Evolutionary conservation across 2,888 invertebrate genomes (phyloP).

Genomic region (Ophraella communa): DNA sequence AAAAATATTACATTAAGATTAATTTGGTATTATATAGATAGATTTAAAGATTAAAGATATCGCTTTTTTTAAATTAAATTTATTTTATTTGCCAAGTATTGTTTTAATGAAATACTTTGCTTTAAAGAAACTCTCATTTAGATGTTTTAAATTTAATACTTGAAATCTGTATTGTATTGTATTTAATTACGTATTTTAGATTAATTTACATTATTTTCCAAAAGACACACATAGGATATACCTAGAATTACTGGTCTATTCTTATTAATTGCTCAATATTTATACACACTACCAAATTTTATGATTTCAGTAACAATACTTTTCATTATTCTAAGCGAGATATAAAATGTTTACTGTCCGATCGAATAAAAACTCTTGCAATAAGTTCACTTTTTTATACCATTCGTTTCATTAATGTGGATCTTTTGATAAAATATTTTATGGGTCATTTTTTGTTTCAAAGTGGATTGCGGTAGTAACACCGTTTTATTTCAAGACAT

Average conservation of each 20-base stretch:
- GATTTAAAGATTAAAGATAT: too few relatives aligned
- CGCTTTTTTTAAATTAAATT: too few relatives aligned
- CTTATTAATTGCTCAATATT: constrained; percentile 40
- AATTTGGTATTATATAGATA: too few relatives aligned
- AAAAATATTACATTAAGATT: too few relatives aligned
- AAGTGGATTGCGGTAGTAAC: constrained; percentile 51
- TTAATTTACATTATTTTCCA: too few relatives aligned
- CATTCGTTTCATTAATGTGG: constrained; percentile 53
- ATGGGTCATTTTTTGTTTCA: constrained; percentile 50
- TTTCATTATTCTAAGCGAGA: constrained; percentile 47
- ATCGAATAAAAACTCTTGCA: constrained; percentile 49
- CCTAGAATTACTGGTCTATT: neutral
- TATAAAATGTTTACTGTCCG: constrained; percentile 51
- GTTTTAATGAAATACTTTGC: too few relatives aligned
- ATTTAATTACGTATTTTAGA: too few relatives aligned
- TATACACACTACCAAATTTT: constrained; percentile 50
- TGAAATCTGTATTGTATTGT: too few relatives aligned
- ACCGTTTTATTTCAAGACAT: constrained; percentile 52
- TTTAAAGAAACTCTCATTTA: too few relatives aligned
- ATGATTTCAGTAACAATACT: constrained; percentile 47
- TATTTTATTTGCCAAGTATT: too few relatives aligned
- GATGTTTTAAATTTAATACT: too few relatives aligned
- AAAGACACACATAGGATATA: too few relatives aligned
- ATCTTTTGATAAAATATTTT: constrained; percentile 53
- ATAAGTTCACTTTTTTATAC: constrained; percentile 49